A percentile compares a stretch with the other conserved stretches of the same genome.
Conservation (phyloP, 2,888 invertebrate genomes). For the Scaptomyza parva region DNA sequence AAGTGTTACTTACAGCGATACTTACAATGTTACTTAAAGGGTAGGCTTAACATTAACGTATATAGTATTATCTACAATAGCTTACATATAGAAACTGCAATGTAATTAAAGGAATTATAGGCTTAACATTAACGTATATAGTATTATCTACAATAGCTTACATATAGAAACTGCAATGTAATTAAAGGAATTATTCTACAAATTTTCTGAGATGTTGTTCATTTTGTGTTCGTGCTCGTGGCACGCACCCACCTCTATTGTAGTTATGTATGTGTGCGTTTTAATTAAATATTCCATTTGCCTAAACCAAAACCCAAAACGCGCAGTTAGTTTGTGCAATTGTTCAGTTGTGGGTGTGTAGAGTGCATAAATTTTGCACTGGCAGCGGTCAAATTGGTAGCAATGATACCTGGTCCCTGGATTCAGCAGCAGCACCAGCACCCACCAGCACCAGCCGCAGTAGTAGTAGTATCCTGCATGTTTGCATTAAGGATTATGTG, state of each 20-base stretch:
- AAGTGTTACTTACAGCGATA: no score
- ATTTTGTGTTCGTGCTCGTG: conserved; percentile 8
- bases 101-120: no score
- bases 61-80: no score
- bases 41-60: no score
- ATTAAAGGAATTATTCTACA: no score
- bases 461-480: conserved; percentile 47
- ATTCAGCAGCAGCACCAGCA: conserved; percentile 12
- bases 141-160: no score
- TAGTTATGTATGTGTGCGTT: conserved; percentile 64
- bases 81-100: no score
- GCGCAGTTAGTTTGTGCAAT: conserved; percentile 57
- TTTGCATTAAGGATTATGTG: conserved; percentile 71
- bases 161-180: no score
- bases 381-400: conserved; percentile 58
- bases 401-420: conserved; percentile 27
- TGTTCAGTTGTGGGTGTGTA: conserved; percentile 32
- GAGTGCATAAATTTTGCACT: conserved; percentile 61
- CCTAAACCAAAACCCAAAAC: conserved; percentile 68
- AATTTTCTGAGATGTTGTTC: no score
- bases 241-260: conserved; percentile 6
- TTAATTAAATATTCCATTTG: conserved; percentile 81
- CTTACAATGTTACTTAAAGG: no score
- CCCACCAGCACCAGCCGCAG: no score
- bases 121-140: no score